phyloP scores from a whole-genome alignment of 2,888 invertebrate species.

The Sipha maydis region DNA sequence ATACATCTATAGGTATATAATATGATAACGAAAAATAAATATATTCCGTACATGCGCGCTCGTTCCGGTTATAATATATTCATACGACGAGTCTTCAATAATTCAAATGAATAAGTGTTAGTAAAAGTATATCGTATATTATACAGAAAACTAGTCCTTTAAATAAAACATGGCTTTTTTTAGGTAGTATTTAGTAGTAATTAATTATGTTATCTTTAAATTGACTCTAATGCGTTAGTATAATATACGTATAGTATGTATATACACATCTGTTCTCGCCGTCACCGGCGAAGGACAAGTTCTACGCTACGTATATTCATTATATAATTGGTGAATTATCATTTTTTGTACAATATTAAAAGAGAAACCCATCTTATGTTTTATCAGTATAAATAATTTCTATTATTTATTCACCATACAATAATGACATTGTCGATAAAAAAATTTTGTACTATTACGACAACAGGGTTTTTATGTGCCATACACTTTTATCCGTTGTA shows the following conservation, averaged over 20 bases:
- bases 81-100: slow-evolving; percentile 27
- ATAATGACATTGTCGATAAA: not conserved
- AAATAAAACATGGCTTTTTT: slow-evolving; percentile 35
- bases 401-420: not conserved
- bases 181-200: not conserved
- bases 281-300: not conserved
- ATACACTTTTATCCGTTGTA: too few relatives aligned
- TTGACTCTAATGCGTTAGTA: not conserved
- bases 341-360: too few relatives aligned
- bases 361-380: not conserved
- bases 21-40: not conserved
- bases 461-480: too few relatives aligned
- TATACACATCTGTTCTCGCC: not conserved
- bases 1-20: not conserved
- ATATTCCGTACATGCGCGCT: not conserved
- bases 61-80: slow-evolving; percentile 22
- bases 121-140: slow-evolving; percentile 3
- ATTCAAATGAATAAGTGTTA: slow-evolving; percentile 28
- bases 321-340: not conserved
- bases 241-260: not conserved
- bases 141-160: slow-evolving; percentile 19
- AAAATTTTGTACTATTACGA: not conserved
- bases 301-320: not conserved
- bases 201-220: slow-evolving; percentile 31
- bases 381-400: not conserved